Conservation (phyloP, 2,888 invertebrate genomes). For the Odontocerum albicorne region DNA sequence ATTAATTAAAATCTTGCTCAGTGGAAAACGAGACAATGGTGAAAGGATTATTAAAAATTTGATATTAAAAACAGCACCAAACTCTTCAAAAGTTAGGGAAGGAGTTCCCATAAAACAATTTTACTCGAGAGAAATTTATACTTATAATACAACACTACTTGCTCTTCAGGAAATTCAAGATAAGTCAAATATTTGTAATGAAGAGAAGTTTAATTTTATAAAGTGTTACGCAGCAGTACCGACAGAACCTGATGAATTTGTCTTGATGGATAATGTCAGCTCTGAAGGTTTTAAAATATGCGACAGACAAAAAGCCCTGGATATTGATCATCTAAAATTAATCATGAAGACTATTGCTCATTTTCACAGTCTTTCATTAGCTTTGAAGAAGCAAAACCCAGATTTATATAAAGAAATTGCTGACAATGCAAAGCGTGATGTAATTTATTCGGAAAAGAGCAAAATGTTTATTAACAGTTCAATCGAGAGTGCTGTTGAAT, state of each 20-base stretch:
- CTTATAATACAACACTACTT: conserved; percentile 14
- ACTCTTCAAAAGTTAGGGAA: background rate
- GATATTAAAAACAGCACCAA: conserved; percentile 15
- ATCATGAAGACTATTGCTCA: conserved; percentile 40
- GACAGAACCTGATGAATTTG: conserved; percentile 33
- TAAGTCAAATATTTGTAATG: background rate
- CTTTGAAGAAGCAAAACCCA: conserved; percentile 39
- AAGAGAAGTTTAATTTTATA: conserved; percentile 4
- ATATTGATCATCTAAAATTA: conserved; percentile 40
- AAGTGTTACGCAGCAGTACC: conserved; percentile 7
- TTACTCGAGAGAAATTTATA: conserved; percentile 12
- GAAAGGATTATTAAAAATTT: conserved; percentile 8
- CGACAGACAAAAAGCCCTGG: conserved; percentile 36
- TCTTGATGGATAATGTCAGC: conserved; percentile 34
- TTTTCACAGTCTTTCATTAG: conserved; percentile 41
- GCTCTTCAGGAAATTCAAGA: conserved; percentile 5
- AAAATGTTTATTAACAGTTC: conserved; percentile 1
- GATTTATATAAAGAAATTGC: conserved; percentile 38
- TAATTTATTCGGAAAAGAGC: background rate
- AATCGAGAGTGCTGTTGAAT: conserved; percentile 1
- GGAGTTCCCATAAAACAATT: background rate
- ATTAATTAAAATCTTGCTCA: conserved; percentile 2
- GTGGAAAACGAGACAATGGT: conserved; percentile 7
- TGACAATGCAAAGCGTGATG: conserved; percentile 6
- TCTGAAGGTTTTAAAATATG: conserved; percentile 13